Conservation (phyloP, 2,888 invertebrate species). For the Lasioglossum vierecki region DNA sequence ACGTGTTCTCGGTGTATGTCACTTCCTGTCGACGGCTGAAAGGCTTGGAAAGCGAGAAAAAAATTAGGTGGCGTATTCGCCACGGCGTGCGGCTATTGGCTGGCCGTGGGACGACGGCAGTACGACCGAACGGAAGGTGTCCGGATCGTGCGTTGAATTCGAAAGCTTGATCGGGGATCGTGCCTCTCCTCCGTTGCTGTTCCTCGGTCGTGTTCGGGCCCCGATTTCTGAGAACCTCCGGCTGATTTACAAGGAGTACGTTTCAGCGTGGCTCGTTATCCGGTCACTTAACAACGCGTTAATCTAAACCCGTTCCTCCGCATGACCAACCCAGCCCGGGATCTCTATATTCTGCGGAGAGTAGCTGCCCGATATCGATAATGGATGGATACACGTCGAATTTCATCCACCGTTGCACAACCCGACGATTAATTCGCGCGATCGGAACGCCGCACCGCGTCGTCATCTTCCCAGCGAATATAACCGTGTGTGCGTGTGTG, state of each 20-base stretch:
- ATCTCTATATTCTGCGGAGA: constrained; percentile 24
- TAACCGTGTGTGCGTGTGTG: background rate
- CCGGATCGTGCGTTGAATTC: constrained; percentile 79
- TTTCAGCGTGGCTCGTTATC: constrained; percentile 48
- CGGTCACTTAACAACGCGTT: constrained; percentile 57
- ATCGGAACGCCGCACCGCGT: constrained; percentile 14
- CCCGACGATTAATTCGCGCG: constrained; percentile 31
- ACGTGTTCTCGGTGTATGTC: constrained; percentile 26
- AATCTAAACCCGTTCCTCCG: constrained; percentile 47
- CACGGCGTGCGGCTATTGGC: constrained; percentile 58
- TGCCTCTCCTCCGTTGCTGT: constrained; percentile 45
- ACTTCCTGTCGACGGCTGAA: constrained; percentile 67
- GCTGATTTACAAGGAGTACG: constrained; percentile 64
- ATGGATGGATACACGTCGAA: background rate
- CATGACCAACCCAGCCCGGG: background rate
- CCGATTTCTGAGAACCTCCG: constrained; percentile 64
- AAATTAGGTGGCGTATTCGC: constrained; percentile 70
- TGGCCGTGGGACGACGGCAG: constrained; percentile 31
- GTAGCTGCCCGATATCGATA: constrained; percentile 16
- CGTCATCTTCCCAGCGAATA: background rate
- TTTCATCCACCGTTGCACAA: background rate
- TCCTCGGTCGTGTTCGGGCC: constrained; percentile 35
- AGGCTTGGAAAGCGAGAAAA: constrained; percentile 65
- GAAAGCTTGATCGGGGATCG: constrained; percentile 64
- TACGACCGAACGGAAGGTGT: constrained; percentile 80